Evolutionary conservation across 2,113 vertebrate species (phyloP), one percentile per base, ranked within the genome.

Genomic region (Calonectris borealis): DNA sequence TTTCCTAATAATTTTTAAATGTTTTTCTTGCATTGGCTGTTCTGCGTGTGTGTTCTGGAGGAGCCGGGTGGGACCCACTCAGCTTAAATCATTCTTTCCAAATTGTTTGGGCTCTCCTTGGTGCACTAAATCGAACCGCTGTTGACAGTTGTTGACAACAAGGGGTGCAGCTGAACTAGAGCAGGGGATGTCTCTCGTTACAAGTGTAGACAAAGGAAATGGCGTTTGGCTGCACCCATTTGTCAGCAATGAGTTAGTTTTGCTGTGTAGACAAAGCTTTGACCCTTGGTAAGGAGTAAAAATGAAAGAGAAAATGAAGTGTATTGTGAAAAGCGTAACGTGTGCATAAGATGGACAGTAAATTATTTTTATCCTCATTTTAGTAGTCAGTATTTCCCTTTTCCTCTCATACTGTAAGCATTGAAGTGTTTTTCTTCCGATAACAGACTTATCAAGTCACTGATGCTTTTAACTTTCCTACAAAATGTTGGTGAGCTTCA

Each of bases 61-160:
- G 60, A 88, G 62, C 60, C 3, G 80, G 72, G 72, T 93, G 80
- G 92, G 69, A 92, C 89, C 31, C 49, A 42, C 57, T 91, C 31
- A 7, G 61, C 68, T 95, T 83, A 71, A 95, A 83, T 94, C 13
- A 86, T 79, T 90, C 80, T 88, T 93, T 88, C 80, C 77, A 38
- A 86, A 82, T 95, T 81, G 57, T 72, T 88, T 44, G 86, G 88
- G 40, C 88, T 92, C 77, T 94, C 68, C 81, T 95, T 86, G 86
- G 80, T 84, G 78, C 54, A 40, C 57, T 96, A 65, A 96, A 93
- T 86, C 0, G 65, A 90, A 57, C 51, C 4, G 0, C 51, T 84
- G 86, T 36, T 96, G 86, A 81, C 90, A 92, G 90, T 69, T 81
- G 88, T 19, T 95, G 83, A 96, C 90, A 97, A 34, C 42, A 6